These are phyloP conservation scores for Microctonus brassicae DNA, from an alignment of 2,888 invertebrate genomes.

Conservation along the genomic window DNA sequence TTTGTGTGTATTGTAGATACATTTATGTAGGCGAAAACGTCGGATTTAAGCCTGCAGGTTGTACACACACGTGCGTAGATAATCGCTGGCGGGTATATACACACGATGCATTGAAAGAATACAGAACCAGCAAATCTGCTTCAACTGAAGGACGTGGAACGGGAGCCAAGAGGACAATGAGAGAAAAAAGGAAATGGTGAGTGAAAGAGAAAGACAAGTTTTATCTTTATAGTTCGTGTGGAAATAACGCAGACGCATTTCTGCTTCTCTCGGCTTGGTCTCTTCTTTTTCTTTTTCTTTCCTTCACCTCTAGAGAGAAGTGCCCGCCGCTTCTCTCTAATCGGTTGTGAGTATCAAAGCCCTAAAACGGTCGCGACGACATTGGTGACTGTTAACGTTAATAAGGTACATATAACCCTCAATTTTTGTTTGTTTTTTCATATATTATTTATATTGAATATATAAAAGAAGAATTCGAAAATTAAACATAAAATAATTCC, in stretches of 20 bases:
- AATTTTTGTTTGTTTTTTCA: too few relatives aligned
- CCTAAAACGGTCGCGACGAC: conserved; percentile 50
- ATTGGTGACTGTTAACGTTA: conserved; percentile 45
- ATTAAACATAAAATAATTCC: too few relatives aligned
- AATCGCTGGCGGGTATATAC: conserved; percentile 23
- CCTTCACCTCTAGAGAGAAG: conserved; percentile 11
- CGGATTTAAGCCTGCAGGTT: neutral
- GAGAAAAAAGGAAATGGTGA: neutral
- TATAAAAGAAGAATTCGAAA: too few relatives aligned
- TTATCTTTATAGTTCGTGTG: conserved; percentile 1
- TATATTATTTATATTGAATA: too few relatives aligned
- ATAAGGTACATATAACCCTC: conserved; percentile 40
- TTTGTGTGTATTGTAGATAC: too few relatives aligned
- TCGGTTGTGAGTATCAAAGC: conserved; percentile 49
- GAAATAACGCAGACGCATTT: conserved; percentile 5
- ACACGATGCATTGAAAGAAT: conserved; percentile 22
- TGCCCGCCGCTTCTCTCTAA: conserved; percentile 47
- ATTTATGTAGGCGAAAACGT: neutral
- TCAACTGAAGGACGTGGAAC: neutral
- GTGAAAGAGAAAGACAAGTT: neutral
- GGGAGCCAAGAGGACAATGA: too few relatives aligned
- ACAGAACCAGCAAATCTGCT: conserved; percentile 10
- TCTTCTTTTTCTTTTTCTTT: conserved; percentile 13
- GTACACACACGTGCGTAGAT: conserved; percentile 34
- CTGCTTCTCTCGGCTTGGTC: neutral